Evolutionary conservation across 1,140 invertebrate genomes (phyloP).

Genomic region (Lutraria rhynchaena): DNA sequence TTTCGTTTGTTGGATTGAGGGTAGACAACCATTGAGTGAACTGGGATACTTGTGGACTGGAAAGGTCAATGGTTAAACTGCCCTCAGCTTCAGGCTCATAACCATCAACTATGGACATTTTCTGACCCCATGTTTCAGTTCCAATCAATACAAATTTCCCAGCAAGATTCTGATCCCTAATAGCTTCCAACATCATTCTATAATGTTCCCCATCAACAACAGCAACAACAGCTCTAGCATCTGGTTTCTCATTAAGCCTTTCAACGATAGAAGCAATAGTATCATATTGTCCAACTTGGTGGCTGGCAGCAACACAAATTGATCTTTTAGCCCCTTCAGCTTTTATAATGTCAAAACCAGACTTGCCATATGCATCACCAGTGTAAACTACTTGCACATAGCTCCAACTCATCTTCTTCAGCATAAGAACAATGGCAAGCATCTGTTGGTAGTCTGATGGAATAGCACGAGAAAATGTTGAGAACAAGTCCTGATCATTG

Average conservation of each 20-base stretch:
- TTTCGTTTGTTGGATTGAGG: constrained; percentile 40
- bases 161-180: constrained; percentile 49
- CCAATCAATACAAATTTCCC: constrained; percentile 70
- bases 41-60: background rate
- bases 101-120: constrained; percentile 47
- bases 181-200: constrained; percentile 57
- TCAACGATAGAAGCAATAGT: constrained; percentile 50
- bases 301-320: constrained; percentile 64
- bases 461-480: constrained; percentile 89
- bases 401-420: constrained; percentile 68
- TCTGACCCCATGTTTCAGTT: constrained; percentile 66
- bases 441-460: constrained; percentile 90
- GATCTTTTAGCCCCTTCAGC: constrained; percentile 26
- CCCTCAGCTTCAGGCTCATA: constrained; percentile 64
- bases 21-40: constrained; percentile 67
- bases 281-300: constrained; percentile 57
- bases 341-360: constrained; percentile 47
- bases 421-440: constrained; percentile 84
- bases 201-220: constrained; percentile 60
- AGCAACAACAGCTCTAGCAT: constrained; percentile 68
- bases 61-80: constrained; percentile 63
- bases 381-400: constrained; percentile 71
- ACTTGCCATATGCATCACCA: constrained; percentile 33
- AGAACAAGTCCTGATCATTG: constrained; percentile 86
- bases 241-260: constrained; percentile 55